A percentile compares a stretch with the other conserved stretches of the same genome.
phyloP scores from a whole-genome alignment of 2,888 invertebrate genomes.

The Noctua janthina region DNA sequence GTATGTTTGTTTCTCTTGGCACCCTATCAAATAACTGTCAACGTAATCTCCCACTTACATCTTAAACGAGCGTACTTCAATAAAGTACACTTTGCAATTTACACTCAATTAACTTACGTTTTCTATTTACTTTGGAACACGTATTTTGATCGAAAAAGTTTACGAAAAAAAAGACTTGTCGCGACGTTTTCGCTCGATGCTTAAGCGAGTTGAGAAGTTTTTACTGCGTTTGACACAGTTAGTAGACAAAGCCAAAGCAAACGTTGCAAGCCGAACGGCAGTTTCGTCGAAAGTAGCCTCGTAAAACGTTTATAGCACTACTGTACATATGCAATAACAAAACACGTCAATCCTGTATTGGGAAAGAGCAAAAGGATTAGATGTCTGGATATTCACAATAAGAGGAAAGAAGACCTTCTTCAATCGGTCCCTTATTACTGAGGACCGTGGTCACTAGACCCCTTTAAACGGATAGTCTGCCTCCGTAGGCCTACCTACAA shows the following conservation, averaged over 20 bases:
- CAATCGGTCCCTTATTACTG: too few species aligned
- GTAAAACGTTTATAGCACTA: slow-evolving; percentile 78
- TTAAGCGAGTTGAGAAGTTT: slow-evolving; percentile 67
- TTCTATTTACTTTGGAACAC: slow-evolving; percentile 55
- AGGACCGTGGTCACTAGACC: too few species aligned
- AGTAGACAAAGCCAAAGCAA: slow-evolving; percentile 70
- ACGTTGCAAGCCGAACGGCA: slow-evolving; percentile 69
- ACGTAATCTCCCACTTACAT: slow-evolving; percentile 28
- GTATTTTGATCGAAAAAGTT: slow-evolving; percentile 58
- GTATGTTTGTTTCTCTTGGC: slow-evolving; percentile 31
- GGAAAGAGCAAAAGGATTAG: not conserved
- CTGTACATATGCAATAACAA: slow-evolving; percentile 72
- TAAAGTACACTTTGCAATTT: slow-evolving; percentile 45
- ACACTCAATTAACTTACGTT: slow-evolving; percentile 56
- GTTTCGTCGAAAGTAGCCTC: slow-evolving; percentile 71
- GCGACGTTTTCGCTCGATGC: slow-evolving; percentile 56
- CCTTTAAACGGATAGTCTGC: too few species aligned
- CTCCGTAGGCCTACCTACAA: too few species aligned
- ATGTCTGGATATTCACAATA: slow-evolving; percentile 5
- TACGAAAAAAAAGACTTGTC: slow-evolving; percentile 30
- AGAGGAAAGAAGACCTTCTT: not conserved
- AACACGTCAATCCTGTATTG: slow-evolving; percentile 69
- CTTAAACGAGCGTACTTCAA: slow-evolving; percentile 44
- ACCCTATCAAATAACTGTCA: slow-evolving; percentile 49
- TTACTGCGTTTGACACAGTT: slow-evolving; percentile 70